Evolutionary conservation across 1,140 invertebrate species (phyloP).

Genomic region (Lysiphlebus fabarum): DNA sequence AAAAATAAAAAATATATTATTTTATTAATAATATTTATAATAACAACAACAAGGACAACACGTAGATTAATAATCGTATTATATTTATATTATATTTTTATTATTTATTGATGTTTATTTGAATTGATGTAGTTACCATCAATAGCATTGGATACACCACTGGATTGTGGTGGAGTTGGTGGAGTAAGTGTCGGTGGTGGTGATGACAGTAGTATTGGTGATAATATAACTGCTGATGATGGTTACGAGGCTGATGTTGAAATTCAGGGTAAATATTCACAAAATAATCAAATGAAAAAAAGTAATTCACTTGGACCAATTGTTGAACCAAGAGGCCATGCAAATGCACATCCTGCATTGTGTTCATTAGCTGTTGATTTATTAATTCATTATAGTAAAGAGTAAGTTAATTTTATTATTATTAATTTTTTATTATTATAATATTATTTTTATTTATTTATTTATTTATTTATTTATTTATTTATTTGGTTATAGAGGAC

Average conservation of each 20-base stretch:
- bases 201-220: conserved; percentile 55
- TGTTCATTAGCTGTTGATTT: conserved; percentile 62
- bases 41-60: neutral
- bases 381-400: conserved; percentile 60
- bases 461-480: conserved; percentile 3
- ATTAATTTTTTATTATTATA: neutral
- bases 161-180: conserved; percentile 54
- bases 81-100: conserved; percentile 4
- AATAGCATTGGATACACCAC: conserved; percentile 50
- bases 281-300: conserved; percentile 31
- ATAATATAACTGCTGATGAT: conserved; percentile 60
- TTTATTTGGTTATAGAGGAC: conserved; percentile 36
- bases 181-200: conserved; percentile 44
- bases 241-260: conserved; percentile 62
- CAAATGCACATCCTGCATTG: conserved; percentile 58
- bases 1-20: neutral
- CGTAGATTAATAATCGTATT: neutral
- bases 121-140: conserved; percentile 41
- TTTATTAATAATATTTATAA: neutral
- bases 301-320: conserved; percentile 32
- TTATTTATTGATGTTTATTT: conserved; percentile 8
- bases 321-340: conserved; percentile 40
- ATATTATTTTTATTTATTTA: neutral
- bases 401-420: conserved; percentile 43
- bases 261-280: conserved; percentile 39